phyloP scores from a whole-genome alignment of 2,797 vertebrate species.

The Rhadinocentrus ornatus region DNA sequence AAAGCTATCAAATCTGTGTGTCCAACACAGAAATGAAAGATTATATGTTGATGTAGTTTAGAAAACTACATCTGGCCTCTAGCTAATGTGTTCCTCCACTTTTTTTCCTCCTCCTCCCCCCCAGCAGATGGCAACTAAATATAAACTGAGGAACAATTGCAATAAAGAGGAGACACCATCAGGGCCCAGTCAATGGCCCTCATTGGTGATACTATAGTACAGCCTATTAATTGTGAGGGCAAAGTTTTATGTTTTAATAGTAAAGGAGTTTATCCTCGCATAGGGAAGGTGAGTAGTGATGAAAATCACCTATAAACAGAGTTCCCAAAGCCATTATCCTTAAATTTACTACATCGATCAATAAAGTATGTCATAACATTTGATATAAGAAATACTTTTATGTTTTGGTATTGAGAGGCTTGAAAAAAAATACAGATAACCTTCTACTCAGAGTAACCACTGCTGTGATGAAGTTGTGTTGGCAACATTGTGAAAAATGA shows the following conservation, averaged over 20 bases:
- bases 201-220: constrained; percentile 17
- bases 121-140: constrained; percentile 57
- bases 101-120: constrained; percentile 21
- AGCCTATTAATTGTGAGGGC: constrained; percentile 53
- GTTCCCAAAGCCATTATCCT: constrained; percentile 33
- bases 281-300: constrained; percentile 12
- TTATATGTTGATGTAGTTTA: constrained; percentile 45
- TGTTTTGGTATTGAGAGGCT: constrained; percentile 34
- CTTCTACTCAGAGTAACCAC: constrained; percentile 21
- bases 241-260: constrained; percentile 57
- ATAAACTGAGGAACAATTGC: constrained; percentile 48
- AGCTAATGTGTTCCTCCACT: constrained; percentile 33
- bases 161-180: constrained; percentile 46
- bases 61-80: constrained; percentile 56
- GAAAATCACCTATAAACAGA: constrained; percentile 18
- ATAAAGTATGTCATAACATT: constrained; percentile 41
- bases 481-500: constrained; percentile 40
- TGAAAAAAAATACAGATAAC: constrained; percentile 23
- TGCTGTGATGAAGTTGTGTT: constrained; percentile 39
- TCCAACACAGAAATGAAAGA: constrained; percentile 47
- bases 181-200: constrained; percentile 41
- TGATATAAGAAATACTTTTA: constrained; percentile 32
- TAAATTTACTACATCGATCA: constrained; percentile 39
- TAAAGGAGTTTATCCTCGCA: constrained; percentile 42
- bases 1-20: constrained; percentile 47